These are phyloP conservation scores for Cetoscarus ocellatus DNA, from an alignment of 2,797 vertebrate species.

Conservation along the genomic window DNA sequence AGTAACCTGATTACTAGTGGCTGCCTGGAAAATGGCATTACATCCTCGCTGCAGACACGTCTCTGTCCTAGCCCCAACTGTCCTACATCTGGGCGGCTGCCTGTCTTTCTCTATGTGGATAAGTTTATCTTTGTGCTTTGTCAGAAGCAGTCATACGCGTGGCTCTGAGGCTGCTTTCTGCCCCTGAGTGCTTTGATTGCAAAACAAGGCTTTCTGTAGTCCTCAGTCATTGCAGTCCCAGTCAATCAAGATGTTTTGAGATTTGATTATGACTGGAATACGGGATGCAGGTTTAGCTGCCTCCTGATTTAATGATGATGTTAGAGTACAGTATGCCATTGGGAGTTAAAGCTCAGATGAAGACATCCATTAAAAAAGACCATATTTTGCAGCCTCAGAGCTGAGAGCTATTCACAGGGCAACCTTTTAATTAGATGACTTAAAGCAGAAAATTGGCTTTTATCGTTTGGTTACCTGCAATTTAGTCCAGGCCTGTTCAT, in stretches of 20 bases:
- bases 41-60: slow-evolving; percentile 51
- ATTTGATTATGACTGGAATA: slow-evolving; percentile 51
- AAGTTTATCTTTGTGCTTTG: slow-evolving; percentile 56
- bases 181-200: slow-evolving; percentile 49
- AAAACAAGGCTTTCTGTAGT: slow-evolving; percentile 34
- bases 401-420: slow-evolving; percentile 31
- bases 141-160: slow-evolving; percentile 26
- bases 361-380: slow-evolving; percentile 24
- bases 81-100: slow-evolving; percentile 71
- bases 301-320: slow-evolving; percentile 26
- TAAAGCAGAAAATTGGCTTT: slow-evolving; percentile 52
- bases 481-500: slow-evolving; percentile 45
- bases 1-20: slow-evolving; percentile 78
- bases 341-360: slow-evolving; percentile 26
- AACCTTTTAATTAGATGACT: slow-evolving; percentile 52
- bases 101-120: slow-evolving; percentile 36
- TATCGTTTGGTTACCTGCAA: slow-evolving; percentile 52
- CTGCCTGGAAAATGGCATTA: slow-evolving; percentile 70
- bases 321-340: slow-evolving; percentile 17
- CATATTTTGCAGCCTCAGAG: slow-evolving; percentile 35
- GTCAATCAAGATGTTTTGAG: slow-evolving; percentile 39
- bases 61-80: slow-evolving; percentile 62
- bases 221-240: slow-evolving; percentile 28
- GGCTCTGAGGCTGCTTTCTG: slow-evolving; percentile 23
- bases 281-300: slow-evolving; percentile 26